Evolutionary conservation across 2,113 vertebrate genomes (phyloP).

Genomic region (Atherinomorus stipes): DNA sequence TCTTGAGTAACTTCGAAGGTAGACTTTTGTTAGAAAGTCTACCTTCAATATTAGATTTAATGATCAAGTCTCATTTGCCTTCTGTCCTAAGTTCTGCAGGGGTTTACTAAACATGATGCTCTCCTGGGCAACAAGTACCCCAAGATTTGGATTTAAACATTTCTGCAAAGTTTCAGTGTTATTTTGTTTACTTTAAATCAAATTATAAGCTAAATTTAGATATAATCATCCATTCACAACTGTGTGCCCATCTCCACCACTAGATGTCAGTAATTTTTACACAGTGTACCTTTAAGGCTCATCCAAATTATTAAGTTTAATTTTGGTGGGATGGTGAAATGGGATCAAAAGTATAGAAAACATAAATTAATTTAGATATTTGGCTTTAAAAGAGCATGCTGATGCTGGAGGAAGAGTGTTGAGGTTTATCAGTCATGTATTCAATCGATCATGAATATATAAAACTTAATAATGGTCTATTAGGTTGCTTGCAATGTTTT

Average conservation of each 20-base stretch:
- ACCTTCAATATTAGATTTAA: not conserved
- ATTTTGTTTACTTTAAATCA: not conserved
- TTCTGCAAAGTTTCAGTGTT: not conserved
- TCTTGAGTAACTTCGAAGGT: no score
- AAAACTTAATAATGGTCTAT: no score
- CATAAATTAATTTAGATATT: not conserved
- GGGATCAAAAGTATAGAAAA: not conserved
- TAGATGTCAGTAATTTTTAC: no score
- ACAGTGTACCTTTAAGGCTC: not conserved
- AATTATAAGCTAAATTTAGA: constrained; percentile 8
- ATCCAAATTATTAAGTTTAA: not conserved
- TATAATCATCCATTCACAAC: not conserved
- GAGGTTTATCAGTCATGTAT: no score
- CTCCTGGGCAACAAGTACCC: not conserved
- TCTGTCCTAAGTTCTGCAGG: no score
- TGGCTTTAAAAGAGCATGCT: not conserved
- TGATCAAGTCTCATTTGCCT: not conserved
- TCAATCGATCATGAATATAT: no score
- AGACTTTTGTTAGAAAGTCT: no score
- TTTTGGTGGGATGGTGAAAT: not conserved
- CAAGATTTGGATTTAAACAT: no score
- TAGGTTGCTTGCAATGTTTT: not conserved
- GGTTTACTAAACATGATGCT: not conserved
- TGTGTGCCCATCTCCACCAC: no score
- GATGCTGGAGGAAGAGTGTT: not conserved